These are phyloP conservation scores for Astyanax mexicanus DNA, from an alignment of 2,797 vertebrate genomes.

Conservation along the genomic window DNA sequence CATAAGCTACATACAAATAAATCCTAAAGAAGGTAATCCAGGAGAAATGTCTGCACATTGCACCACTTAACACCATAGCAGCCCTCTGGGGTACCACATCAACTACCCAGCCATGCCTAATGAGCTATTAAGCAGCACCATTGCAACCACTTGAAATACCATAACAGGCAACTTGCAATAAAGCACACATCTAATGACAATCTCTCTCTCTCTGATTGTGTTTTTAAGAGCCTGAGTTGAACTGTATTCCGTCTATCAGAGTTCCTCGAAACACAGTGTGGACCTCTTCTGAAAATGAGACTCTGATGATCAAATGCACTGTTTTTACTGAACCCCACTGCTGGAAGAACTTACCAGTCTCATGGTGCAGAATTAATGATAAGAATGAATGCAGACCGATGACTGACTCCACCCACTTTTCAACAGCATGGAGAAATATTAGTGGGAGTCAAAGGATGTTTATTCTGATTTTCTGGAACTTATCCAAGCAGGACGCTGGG, in stretches of 20 bases:
- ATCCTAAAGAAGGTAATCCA: too few relatives aligned
- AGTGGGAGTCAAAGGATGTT: neutral
- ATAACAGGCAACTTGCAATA: too few relatives aligned
- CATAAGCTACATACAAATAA: too few relatives aligned
- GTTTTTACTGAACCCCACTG: neutral
- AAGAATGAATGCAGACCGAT: neutral
- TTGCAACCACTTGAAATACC: too few relatives aligned
- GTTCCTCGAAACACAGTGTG: neutral
- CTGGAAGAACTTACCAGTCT: neutral
- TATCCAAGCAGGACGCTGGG: constrained; percentile 46
- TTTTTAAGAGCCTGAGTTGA: neutral
- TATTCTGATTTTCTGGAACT: constrained; percentile 38
- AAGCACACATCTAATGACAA: too few relatives aligned
- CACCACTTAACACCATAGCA: too few relatives aligned
- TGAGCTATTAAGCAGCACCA: too few relatives aligned
- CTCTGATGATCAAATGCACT: constrained; percentile 22
- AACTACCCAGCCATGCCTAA: too few relatives aligned
- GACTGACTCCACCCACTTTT: neutral
- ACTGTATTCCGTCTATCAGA: neutral
- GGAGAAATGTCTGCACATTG: too few relatives aligned
- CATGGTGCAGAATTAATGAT: constrained; percentile 6
- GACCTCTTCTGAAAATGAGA: neutral
- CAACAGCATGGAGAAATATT: neutral
- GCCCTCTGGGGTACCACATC: too few relatives aligned
- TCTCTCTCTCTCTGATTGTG: neutral